phyloP scores from a whole-genome alignment of 2,113 vertebrate species.

The Elaphurus davidianus region DNA sequence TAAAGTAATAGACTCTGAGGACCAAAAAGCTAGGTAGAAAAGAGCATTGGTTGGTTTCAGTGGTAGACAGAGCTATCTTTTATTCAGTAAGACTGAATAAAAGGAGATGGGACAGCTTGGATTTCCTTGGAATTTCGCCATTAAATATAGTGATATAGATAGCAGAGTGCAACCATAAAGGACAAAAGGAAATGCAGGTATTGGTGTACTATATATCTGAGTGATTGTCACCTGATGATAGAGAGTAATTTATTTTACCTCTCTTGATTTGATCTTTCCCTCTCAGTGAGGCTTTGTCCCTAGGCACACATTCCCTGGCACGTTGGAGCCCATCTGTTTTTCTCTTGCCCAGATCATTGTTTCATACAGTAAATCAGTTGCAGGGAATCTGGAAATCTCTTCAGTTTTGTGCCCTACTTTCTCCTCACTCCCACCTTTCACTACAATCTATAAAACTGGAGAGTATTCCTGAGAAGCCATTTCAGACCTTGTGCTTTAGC shows the following conservation, averaged over 20 bases:
- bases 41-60: not conserved
- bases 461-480: not conserved
- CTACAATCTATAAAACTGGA: not conserved
- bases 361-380: not conserved
- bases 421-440: not conserved
- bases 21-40: not conserved
- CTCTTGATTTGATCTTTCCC: constrained; percentile 9
- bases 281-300: not conserved
- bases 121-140: constrained; percentile 18
- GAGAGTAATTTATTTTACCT: not conserved
- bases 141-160: constrained; percentile 12
- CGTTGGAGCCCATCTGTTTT: not conserved
- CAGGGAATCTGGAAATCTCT: constrained; percentile 7
- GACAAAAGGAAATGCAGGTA: not conserved
- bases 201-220: not conserved
- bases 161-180: not conserved
- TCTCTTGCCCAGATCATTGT: not conserved
- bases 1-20: not conserved
- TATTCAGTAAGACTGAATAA: constrained; percentile 10
- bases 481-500: constrained; percentile 7
- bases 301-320: not conserved
- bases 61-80: not conserved
- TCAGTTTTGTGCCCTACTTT: not conserved
- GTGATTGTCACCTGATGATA: constrained; percentile 8
- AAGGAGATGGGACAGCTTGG: not conserved